A percentile compares a stretch with the other conserved stretches of the same genome.
Conservation (phyloP, 2,888 invertebrate genomes). For the Drosophila melanosoma region DNA sequence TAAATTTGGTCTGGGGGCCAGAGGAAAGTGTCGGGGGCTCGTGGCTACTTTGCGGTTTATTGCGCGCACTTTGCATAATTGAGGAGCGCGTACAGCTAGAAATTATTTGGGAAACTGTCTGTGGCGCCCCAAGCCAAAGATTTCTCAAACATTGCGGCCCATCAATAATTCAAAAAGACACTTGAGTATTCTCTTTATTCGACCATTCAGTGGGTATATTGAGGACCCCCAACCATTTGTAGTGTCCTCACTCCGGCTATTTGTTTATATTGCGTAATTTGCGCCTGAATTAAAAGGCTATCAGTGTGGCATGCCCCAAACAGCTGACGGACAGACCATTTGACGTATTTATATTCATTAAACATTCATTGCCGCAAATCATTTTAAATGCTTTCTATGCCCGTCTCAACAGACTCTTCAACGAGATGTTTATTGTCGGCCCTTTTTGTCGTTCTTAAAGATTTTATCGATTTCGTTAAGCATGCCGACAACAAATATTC, state of each 20-base stretch:
- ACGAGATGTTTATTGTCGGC: constrained; percentile 28
- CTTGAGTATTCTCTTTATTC: constrained; percentile 72
- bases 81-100: constrained; percentile 52
- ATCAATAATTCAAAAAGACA: constrained; percentile 77
- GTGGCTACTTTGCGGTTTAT: constrained; percentile 77
- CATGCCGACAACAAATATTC: neutral
- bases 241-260: neutral
- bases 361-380: constrained; percentile 69
- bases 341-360: constrained; percentile 73
- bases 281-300: constrained; percentile 74
- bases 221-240: neutral
- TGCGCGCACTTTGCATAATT: constrained; percentile 80
- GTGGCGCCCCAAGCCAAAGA: constrained; percentile 21
- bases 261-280: constrained; percentile 79
- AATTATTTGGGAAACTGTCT: constrained; percentile 62
- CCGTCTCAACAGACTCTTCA: neutral
- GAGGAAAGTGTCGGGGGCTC: neutral
- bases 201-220: neutral
- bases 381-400: constrained; percentile 48
- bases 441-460: neutral
- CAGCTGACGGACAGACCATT: constrained; percentile 41
- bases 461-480: neutral
- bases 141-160: constrained; percentile 53
- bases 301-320: constrained; percentile 49
- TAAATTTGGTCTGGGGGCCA: neutral